Conservation (phyloP, 2,888 invertebrate species). For the Ypsolopha sequella region DNA sequence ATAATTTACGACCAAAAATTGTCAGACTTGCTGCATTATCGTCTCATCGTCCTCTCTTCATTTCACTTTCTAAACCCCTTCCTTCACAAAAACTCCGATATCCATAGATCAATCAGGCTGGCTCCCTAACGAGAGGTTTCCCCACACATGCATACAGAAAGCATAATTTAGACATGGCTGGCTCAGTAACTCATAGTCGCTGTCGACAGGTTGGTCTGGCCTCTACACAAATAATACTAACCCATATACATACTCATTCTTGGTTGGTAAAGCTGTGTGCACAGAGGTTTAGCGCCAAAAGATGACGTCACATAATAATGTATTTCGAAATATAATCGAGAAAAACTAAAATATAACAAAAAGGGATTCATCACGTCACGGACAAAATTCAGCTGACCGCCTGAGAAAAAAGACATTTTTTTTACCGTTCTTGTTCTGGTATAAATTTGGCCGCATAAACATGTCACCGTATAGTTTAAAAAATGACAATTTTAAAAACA, state of each 20-base stretch:
- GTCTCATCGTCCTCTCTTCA: no score
- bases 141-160: constrained; percentile 56
- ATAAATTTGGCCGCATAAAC: no score
- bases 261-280: constrained; percentile 5
- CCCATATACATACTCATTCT: constrained; percentile 17
- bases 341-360: no score
- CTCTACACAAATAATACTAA: constrained; percentile 44
- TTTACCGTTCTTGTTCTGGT: no score
- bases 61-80: background rate
- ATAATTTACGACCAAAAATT: no score
- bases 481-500: background rate
- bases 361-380: no score
- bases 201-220: constrained; percentile 45
- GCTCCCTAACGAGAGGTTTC: constrained; percentile 4
- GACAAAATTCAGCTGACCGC: no score
- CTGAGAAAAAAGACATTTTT: no score
- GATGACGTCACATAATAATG: no score
- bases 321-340: no score
- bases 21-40: no score
- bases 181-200: constrained; percentile 47
- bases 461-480: no score
- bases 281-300: background rate
- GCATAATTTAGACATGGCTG: constrained; percentile 55
- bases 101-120: constrained; percentile 11
- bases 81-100: constrained; percentile 3